Base-by-base conservation (phyloP, 2,113 vertebrate genomes). In the Percina caprodes region DNA sequence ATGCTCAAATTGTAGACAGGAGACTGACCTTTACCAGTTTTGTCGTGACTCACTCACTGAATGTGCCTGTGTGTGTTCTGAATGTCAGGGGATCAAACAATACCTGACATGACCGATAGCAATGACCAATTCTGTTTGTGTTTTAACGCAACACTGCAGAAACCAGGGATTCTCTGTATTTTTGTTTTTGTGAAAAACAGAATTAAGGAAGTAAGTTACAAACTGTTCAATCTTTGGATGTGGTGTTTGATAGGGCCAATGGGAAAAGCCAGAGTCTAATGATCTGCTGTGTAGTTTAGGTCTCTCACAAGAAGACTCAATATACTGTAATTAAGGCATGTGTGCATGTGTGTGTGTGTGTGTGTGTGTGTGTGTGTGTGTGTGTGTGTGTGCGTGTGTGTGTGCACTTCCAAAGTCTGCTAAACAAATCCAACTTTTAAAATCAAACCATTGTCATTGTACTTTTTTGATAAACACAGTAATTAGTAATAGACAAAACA, bases 21-120 rank as follows among this genome's bases (percentile, higher is more conserved):
- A 77, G 86, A 63, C 6, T 90, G 89, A 89, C 87, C 90, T 93
- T 91, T 89, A 79, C 30, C 61, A 33, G 65, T 83, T 75, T 84
- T 79, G 80, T 86, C 61, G 26, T 80, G 90, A 80, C 82, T 93
- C 80, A 84, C 73, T 82, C 69, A 70, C 80, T 74, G 74, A 74
- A 51, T 46, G 39, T 39, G 59, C 30, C 52, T 59, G 30, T 46
- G 58, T 48, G 21, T 49, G 39, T 13, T 62, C 30, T 62, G 51
- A 81, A 74, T 76, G 62, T 84, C 65, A 83, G 15, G 16, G 55
- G 76, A 82, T 85, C 73, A 84, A 81, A 75, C 61, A 77, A 52
- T 59, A 52, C 4, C 39, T 18, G 2, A 42, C 39, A 11, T 13
- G 16, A 49, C 54, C 39, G 11, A 23, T 46, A n/a, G 67, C 35